A percentile compares a stretch with the other conserved stretches of the same genome.
phyloP scores from a whole-genome alignment of 1,140 invertebrate genomes.

The Scaptodrosophila lebanonensis region DNA sequence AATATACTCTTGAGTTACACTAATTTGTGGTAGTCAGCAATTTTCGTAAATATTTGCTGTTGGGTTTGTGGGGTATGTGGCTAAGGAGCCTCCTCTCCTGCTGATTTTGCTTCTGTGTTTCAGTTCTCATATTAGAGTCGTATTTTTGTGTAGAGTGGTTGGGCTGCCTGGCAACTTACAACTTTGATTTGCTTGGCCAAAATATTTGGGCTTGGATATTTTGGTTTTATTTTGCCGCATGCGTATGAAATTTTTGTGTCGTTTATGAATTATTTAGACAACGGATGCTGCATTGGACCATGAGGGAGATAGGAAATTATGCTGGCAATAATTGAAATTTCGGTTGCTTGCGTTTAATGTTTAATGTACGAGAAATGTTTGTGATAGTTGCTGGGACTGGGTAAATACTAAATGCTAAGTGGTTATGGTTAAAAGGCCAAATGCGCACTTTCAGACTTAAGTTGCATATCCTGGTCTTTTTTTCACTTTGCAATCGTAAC shows the following conservation, averaged over 20 bases:
- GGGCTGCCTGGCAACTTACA: too few relatives aligned
- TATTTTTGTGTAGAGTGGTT: conserved; percentile 10
- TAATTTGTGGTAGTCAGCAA: conserved; percentile 58
- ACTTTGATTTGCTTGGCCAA: conserved; percentile 26
- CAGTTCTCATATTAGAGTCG: background rate
- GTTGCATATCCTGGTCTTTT: too few relatives aligned
- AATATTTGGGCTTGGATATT: conserved; percentile 19
- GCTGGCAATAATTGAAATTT: too few relatives aligned
- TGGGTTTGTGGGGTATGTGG: background rate
- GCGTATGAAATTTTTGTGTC: background rate
- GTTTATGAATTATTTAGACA: conserved; percentile 41
- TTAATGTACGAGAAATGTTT: too few relatives aligned
- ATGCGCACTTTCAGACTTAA: too few relatives aligned
- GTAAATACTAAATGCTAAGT: too few relatives aligned
- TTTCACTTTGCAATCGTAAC: too few relatives aligned
- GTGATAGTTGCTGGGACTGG: too few relatives aligned
- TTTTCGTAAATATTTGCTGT: conserved; percentile 31
- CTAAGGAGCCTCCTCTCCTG: conserved; percentile 10
- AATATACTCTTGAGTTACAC: conserved; percentile 46
- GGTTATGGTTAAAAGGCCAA: too few relatives aligned
- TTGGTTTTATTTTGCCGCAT: conserved; percentile 25
- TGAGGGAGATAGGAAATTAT: too few relatives aligned
- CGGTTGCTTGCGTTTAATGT: too few relatives aligned
- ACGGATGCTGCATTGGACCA: too few relatives aligned
- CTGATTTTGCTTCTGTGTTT: conserved; percentile 21